These are phyloP conservation scores for Fundulus diaphanus DNA, from an alignment of 2,797 vertebrate species.

Conservation along the genomic window DNA sequence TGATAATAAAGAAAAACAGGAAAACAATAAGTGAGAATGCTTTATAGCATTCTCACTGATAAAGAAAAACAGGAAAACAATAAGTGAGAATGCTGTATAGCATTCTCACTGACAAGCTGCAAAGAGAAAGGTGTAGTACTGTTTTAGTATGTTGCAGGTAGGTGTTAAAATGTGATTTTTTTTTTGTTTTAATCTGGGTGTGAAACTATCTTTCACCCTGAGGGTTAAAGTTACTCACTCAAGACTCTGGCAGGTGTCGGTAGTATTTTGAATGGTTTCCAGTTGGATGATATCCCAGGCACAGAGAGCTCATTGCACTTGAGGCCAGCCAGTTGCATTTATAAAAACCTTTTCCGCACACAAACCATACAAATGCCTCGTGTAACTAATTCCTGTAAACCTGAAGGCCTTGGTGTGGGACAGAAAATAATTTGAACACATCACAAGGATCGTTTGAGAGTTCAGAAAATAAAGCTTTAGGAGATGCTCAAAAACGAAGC, in stretches of 20 bases:
- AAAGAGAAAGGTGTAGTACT: background rate
- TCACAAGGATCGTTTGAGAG: conserved; percentile 27
- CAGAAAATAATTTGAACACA: conserved; percentile 12
- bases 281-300: conserved; percentile 56
- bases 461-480: conserved; percentile 19
- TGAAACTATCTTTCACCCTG: conserved; percentile 46
- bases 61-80: too few species aligned
- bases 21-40: too few species aligned
- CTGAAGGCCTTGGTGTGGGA: conserved; percentile 6
- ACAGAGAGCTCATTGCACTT: conserved; percentile 44
- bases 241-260: conserved; percentile 51
- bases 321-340: conserved; percentile 54
- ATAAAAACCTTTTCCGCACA: conserved; percentile 35
- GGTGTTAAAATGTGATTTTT: conserved; percentile 31
- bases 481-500: background rate
- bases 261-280: conserved; percentile 64
- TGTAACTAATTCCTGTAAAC: conserved; percentile 8
- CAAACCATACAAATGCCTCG: conserved; percentile 21
- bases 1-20: too few species aligned
- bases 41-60: too few species aligned
- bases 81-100: too few species aligned
- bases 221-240: conserved; percentile 39
- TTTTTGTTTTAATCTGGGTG: conserved; percentile 54
- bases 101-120: too few species aligned
- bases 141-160: conserved; percentile 35